Base-by-base conservation (phyloP, 2,113 vertebrate genomes). In the Bolborhynchus lineola region DNA sequence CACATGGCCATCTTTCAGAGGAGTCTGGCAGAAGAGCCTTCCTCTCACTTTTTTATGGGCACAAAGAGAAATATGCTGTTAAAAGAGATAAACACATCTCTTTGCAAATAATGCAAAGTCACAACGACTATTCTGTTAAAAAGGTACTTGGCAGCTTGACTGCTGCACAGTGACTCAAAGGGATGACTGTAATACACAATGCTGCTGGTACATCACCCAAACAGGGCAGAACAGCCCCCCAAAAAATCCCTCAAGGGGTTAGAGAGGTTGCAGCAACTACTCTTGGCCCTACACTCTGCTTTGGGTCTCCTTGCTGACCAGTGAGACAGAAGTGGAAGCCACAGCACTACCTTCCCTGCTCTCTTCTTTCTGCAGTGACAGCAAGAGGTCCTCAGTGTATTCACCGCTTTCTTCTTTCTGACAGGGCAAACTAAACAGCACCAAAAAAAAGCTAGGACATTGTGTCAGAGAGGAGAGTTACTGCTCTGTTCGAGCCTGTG, bases 201-300 rank as follows among this genome's bases (percentile, higher is more conserved):
- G 55, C 52, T 72, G n/a, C 41, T 57, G 12, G 0, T 14, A 24
- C 0, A 0, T 52, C 31, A 37, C 15, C 31, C 3, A 2, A 69
- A 7, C 17, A 17, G 37, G 31, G 19, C 25, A 37, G 41, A 80
- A n/a, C 0, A 0, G 49, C 74, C 33, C 85, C 46, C 23, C 13
- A 18, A 3, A 70, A 14, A 18, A 16, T 4, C 35, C 59, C 44
- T 49, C 57, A 55, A 86, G 35, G 41, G 50, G 11, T 60, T 35
- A 10, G 35, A 29, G 44, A 41, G 37, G 37, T 25, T 46, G 33
- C 21, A 29, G 35, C 19, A 42, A 5, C 35, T 68, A 63, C 39
- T 29, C 53, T 23, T 49, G 25, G 63, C 44, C 16, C 35, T 39
- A 11, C 35, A 29, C 1, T 1, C 12, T 37, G 57, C 17, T 31